Evolutionary conservation across 1,140 invertebrate genomes (phyloP).

Genomic region (Drosophila insularis): DNA sequence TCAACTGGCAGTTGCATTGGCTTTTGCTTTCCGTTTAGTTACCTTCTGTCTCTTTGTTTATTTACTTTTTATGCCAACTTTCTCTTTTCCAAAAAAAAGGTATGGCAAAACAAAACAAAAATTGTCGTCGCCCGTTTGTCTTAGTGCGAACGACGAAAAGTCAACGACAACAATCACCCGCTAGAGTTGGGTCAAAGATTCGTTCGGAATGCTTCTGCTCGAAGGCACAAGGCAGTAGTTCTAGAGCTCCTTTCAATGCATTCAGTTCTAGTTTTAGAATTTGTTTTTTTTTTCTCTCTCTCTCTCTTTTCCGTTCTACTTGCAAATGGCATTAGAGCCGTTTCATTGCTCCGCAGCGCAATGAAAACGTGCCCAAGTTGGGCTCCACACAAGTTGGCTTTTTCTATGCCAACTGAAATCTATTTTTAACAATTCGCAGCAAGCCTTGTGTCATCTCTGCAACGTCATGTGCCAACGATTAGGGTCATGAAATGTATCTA

Average conservation of each 20-base stretch:
- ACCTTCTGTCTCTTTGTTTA: slow-evolving; percentile 58
- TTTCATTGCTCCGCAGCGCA: slow-evolving; percentile 63
- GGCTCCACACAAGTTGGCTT: slow-evolving; percentile 7
- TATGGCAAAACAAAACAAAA: slow-evolving; percentile 19
- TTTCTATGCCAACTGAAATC: slow-evolving; percentile 40
- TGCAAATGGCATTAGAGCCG: slow-evolving; percentile 65
- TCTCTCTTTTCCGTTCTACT: slow-evolving; percentile 39
- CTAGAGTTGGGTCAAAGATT: slow-evolving; percentile 15
- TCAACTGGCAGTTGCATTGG: slow-evolving; percentile 49
- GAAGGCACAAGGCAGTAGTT: background rate
- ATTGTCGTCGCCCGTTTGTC: slow-evolving; percentile 60
- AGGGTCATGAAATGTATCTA: slow-evolving; percentile 35
- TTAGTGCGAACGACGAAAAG: slow-evolving; percentile 46
- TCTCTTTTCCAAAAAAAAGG: slow-evolving; percentile 53
- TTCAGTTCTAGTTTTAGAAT: background rate
- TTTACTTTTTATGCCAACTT: slow-evolving; percentile 77
- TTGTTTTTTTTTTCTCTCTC: background rate
- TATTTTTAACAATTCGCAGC: slow-evolving; percentile 71
- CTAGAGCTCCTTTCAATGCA: background rate
- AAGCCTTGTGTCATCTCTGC: slow-evolving; percentile 37
- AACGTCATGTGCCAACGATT: slow-evolving; percentile 51
- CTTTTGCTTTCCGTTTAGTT: slow-evolving; percentile 73
- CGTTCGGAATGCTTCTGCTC: slow-evolving; percentile 17
- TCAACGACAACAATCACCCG: slow-evolving; percentile 32
- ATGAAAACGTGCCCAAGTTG: slow-evolving; percentile 64